A percentile compares a stretch with the other conserved stretches of the same genome.
Evolutionary conservation across 1,140 invertebrate genomes (phyloP).

Genomic region (Cydia fagiglandana): DNA sequence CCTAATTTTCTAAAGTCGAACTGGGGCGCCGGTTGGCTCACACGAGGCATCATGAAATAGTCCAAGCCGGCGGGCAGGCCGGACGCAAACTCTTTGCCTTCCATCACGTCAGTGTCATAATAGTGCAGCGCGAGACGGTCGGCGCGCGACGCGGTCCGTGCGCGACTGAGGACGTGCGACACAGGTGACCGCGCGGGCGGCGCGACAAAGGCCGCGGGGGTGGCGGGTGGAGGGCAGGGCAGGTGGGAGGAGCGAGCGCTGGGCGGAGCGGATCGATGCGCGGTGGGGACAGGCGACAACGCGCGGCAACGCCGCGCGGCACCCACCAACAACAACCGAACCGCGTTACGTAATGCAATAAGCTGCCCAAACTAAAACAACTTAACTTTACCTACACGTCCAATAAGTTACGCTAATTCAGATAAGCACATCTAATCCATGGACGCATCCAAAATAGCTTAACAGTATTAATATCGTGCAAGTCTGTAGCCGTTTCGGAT

Average conservation of each 20-base stretch:
- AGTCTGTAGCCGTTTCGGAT: background rate
- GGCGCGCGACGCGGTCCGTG: conserved; percentile 73
- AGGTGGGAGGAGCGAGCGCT: conserved; percentile 71
- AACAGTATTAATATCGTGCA: background rate
- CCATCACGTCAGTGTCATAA: conserved; percentile 74
- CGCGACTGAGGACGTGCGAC: conserved; percentile 77
- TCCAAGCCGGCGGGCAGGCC: conserved; percentile 71
- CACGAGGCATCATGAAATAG: conserved; percentile 77
- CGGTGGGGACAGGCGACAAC: conserved; percentile 75
- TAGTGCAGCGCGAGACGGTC: conserved; percentile 61
- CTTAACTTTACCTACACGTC: conserved; percentile 39
- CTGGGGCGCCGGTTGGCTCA: conserved; percentile 67
- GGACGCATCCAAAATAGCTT: background rate
- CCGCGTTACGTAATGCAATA: conserved; percentile 62
- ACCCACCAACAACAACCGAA: conserved; percentile 65
- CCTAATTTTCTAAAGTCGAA: conserved; percentile 79
- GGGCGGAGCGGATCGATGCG: conserved; percentile 76
- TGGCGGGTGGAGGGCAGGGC: conserved; percentile 41
- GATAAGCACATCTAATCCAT: conserved; percentile 32
- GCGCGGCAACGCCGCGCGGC: conserved; percentile 45
- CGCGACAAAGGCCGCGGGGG: conserved; percentile 64
- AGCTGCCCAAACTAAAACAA: conserved; percentile 29
- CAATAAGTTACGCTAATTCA: conserved; percentile 8
- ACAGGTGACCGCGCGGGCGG: conserved; percentile 76
- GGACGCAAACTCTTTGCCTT: conserved; percentile 71